Evolutionary conservation across 1,140 invertebrate genomes (phyloP).

Genomic region (Zaprionus camerounensis): DNA sequence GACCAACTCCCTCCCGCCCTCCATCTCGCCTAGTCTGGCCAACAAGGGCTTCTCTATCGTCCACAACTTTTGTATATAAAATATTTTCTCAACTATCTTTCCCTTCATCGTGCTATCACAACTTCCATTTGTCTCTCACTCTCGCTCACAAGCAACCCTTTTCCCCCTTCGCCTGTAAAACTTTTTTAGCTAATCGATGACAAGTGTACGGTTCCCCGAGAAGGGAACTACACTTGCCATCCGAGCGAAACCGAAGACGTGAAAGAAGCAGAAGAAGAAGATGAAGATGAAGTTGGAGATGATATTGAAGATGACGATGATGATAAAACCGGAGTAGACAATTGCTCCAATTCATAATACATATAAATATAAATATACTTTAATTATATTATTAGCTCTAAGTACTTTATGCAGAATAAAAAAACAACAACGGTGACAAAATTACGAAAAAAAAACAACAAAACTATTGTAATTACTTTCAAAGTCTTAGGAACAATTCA

Average conservation of each 20-base stretch:
- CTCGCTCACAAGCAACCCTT: conserved; percentile 24
- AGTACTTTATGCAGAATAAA: conserved; percentile 84
- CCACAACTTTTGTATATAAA: conserved; percentile 77
- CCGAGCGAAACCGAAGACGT: conserved; percentile 49
- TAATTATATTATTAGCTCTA: conserved; percentile 79
- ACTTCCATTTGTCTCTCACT: conserved; percentile 19
- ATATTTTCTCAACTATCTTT: conserved; percentile 48
- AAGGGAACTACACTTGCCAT: conserved; percentile 65
- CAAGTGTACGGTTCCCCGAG: conserved; percentile 56
- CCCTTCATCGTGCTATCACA: conserved; percentile 15
- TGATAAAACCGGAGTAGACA: conserved; percentile 60
- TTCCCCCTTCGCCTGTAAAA: conserved; percentile 29
- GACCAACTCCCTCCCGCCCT: conserved; percentile 18
- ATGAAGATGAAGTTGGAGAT: conserved; percentile 27
- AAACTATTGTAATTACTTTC: conserved; percentile 13
- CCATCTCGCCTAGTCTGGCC: conserved; percentile 18
- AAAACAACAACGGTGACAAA: conserved; percentile 84
- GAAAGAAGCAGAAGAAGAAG: conserved; percentile 29
- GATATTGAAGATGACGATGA: conserved; percentile 49
- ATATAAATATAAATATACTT: conserved; percentile 71
- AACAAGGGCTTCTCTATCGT: conserved; percentile 48
- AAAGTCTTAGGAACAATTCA: neutral
- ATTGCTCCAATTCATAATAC: conserved; percentile 68
- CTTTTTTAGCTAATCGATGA: conserved; percentile 68
- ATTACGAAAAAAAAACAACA: conserved; percentile 77